These are phyloP conservation scores for Delphinapterus leucas DNA, from an alignment of 2,113 vertebrate species.

Conservation along the genomic window DNA sequence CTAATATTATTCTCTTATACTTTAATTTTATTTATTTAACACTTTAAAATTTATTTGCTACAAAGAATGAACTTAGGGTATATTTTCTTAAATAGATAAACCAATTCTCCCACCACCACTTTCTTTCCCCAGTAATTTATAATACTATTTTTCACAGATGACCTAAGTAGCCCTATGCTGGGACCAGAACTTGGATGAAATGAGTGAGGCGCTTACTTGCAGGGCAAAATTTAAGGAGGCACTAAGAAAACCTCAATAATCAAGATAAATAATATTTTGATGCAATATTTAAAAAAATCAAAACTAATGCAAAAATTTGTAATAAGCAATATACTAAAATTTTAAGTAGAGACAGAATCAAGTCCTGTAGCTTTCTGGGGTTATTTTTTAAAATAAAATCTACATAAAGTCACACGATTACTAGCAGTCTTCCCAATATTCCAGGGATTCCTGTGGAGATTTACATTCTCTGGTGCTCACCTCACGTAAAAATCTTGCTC, in stretches of 20 bases:
- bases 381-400: constrained; percentile 26
- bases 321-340: neutral
- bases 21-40: neutral
- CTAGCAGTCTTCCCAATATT: neutral
- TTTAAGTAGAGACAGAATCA: constrained; percentile 1
- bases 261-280: neutral
- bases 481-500: neutral
- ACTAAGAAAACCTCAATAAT: neutral
- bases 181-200: neutral
- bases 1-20: neutral
- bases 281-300: neutral
- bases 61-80: neutral
- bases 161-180: neutral
- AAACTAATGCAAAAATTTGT: neutral
- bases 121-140: neutral
- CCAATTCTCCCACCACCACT: neutral
- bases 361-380: neutral
- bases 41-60: neutral
- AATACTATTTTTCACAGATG: neutral
- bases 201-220: neutral
- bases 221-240: neutral
- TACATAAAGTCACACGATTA: neutral
- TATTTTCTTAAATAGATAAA: neutral
- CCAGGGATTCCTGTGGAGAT: neutral
- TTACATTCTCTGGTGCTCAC: neutral